phyloP scores from a whole-genome alignment of 2,888 invertebrate species.

The Ormyrus pomaceus region DNA sequence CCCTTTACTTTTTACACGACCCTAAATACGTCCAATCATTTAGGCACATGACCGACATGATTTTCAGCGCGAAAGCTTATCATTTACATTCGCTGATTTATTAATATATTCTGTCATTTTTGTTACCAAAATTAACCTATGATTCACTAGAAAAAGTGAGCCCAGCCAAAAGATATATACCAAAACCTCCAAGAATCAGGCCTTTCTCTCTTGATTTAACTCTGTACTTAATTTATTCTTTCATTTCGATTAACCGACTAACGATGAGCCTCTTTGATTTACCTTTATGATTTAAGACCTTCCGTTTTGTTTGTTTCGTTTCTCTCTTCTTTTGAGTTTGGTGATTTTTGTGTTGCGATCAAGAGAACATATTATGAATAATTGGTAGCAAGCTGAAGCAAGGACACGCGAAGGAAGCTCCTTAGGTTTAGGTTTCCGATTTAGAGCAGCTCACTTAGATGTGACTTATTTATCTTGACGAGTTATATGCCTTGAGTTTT shows the following conservation, averaged over 20 bases:
- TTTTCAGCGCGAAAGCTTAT: no score
- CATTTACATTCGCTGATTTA: background rate
- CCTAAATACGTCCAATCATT: no score
- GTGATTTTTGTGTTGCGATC: background rate
- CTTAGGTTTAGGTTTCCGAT: constrained; percentile 18
- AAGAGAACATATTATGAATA: background rate
- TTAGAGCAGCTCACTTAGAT: constrained; percentile 30
- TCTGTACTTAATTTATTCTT: background rate
- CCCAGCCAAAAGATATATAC: no score
- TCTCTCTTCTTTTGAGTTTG: background rate
- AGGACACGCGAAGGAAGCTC: constrained; percentile 19
- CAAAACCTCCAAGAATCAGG: no score
- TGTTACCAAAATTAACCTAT: no score
- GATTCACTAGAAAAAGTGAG: no score
- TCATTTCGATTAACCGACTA: background rate
- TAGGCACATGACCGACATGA: no score
- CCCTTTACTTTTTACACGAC: background rate
- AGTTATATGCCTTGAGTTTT: constrained; percentile 53
- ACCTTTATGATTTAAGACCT: background rate
- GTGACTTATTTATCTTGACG: constrained; percentile 12
- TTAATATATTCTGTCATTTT: constrained; percentile 1
- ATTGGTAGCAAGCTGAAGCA: constrained; percentile 34
- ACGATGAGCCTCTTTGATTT: background rate
- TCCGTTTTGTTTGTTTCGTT: background rate
- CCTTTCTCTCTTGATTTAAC: no score